Evolutionary conservation across 2,113 vertebrate genomes (phyloP).

Genomic region (Bettongia penicillata): DNA sequence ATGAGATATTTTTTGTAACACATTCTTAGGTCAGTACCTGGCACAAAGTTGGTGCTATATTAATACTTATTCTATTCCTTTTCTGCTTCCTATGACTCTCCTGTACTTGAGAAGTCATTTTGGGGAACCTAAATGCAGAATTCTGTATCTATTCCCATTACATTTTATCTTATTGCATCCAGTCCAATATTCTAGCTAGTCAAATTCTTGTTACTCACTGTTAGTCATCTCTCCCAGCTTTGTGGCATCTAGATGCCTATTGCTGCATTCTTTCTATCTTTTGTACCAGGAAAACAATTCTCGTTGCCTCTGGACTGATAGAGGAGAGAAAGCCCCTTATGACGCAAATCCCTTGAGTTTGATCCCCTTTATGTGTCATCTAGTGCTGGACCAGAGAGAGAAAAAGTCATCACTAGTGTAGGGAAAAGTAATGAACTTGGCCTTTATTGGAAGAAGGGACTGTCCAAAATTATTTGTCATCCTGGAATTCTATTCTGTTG

Average conservation of each 20-base stretch:
- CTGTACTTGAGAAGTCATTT: not conserved
- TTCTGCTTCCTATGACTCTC: not conserved
- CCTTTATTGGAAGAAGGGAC: not conserved
- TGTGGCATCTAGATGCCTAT: not conserved
- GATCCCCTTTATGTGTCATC: not conserved
- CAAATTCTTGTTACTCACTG: not conserved
- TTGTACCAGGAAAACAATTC: not conserved
- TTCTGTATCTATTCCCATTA: not conserved
- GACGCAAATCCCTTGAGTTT: not conserved
- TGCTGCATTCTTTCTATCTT: not conserved
- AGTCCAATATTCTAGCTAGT: not conserved
- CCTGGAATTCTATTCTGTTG: not conserved
- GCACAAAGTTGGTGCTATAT: not conserved
- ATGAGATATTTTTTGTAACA: not conserved
- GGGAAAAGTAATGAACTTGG: not conserved
- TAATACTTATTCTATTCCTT: not conserved
- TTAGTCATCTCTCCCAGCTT: not conserved
- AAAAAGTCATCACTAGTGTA: not conserved
- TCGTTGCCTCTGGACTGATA: not conserved
- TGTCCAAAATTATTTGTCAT: not conserved
- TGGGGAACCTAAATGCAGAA: not conserved
- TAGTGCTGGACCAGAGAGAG: not conserved
- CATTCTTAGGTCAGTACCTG: not conserved
- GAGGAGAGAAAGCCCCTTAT: not conserved
- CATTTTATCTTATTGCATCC: not conserved